Evolutionary conservation across 2,888 invertebrate species (phyloP), one percentile per base, ranked within the genome.

Genomic region (Panzeria rudis): DNA sequence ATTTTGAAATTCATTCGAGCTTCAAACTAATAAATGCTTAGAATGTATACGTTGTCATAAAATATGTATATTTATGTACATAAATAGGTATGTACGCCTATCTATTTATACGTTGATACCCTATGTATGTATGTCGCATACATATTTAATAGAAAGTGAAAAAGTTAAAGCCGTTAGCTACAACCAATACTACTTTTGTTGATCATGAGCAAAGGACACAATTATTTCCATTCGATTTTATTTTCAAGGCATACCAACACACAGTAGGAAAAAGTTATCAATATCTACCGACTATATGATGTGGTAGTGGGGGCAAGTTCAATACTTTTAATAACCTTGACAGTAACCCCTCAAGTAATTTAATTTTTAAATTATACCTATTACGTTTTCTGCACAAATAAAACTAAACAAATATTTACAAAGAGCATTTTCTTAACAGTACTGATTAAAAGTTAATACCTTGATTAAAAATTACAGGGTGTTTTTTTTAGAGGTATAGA

Each of bases 261-360:
- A 73, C 52, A 35, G 8, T 61, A 54, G 25, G 25, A 50, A 66
- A 54, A 35, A 13, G 7, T 7, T 56, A 56, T 1, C 9, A 3
- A 59, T 35, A 17, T 32, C n/a, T 59, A 8, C 2, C 9, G 9
- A 61, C 13, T 29, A 23, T 41, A 41, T 41, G 23, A 52, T 59
- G 64, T 56, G 32, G 61, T 80, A 79, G 38, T 66, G 59, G 52
- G n/a, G 61, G 23, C 38, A 80, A 84, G 54, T 82, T 75, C 32
- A 64, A 59, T 79, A 50, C 50, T 69, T 56, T n/a, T 50, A n/a
- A 84, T 85, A 78, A 85, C 85, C 82, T 85, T 85, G 81, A 52
- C 52, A 68, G 69, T 82, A 85, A 85, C 82, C 85, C 78, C 69
- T 66, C 20, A 44, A 62, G 23, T 61, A 81, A 68, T 35, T 75